Base-by-base conservation (phyloP, 2,797 vertebrate genomes). In the Hemitrygon akajei region DNA sequence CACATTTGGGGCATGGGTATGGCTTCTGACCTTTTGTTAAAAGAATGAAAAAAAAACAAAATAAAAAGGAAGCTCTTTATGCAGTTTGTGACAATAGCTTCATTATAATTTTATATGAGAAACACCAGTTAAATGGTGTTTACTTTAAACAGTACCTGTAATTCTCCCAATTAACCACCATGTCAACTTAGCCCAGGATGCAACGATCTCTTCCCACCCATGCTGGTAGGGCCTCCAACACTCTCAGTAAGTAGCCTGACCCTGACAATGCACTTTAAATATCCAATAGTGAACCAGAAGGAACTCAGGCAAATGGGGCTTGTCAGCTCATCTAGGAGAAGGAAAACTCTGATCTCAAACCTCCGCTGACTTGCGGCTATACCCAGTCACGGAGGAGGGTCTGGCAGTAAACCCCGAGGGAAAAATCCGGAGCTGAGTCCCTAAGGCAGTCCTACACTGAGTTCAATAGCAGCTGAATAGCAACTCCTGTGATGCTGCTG, bases 1-100 rank as follows among this genome's bases (percentile, higher is more conserved):
- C 97, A 82, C 97, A 97, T 95, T 97, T 97, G 2, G 97, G 97
- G 95, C 97, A 98, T 14, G 97, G 97, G 94, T 97, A 98, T 11
- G 98, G 97, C 95, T 98, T 98, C 96, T 98, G 98, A 95, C 97
- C 97, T 98, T 89, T 69, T 94, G 11, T 87, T 76, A 75, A 91
- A 94, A 94, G 25, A 94, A 79, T 73, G 22, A 37, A 56, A 66
- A 34, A 80, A 87, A 87, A 47, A 47, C 47, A 47, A 86, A 91
- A 94, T 80, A 75, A 76, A 47, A 93, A 84, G 93, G 86, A 94
- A 63, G 27, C 63, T 94, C 22, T 93, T 89, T 76, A 84, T 56
- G 93, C 16, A 93, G 60, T 93, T 94, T n/a, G 76, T 75, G 66
- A 92, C 76, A 94, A 76, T 47, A n/a, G 79, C 93, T 58, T 71